phyloP scores from a whole-genome alignment of 1,140 invertebrate species.

The Heterodera schachtii region DNA sequence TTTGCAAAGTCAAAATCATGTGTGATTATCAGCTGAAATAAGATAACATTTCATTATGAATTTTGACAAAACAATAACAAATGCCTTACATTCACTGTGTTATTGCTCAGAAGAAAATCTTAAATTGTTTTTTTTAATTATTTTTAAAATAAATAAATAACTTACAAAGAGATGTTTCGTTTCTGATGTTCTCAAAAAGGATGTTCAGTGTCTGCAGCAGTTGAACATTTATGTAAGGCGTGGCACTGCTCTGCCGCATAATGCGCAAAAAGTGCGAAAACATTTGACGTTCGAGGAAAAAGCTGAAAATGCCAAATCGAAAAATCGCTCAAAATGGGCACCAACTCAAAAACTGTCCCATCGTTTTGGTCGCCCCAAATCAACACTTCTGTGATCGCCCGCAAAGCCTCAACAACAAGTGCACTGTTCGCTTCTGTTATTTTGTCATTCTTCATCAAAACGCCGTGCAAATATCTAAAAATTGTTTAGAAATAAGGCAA shows the following conservation, averaged over 20 bases:
- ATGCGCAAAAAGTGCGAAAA: constrained; percentile 94
- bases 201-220: constrained; percentile 97
- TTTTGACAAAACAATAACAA: background rate
- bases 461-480: constrained; percentile 83
- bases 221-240: constrained; percentile 92
- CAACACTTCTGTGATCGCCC: constrained; percentile 90
- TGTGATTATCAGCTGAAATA: constrained; percentile 78
- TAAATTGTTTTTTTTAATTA: constrained; percentile 67
- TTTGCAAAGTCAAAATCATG: constrained; percentile 99
- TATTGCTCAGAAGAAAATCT: constrained; percentile 99
- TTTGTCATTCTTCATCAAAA: constrained; percentile 91
- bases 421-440: constrained; percentile 92
- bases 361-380: constrained; percentile 99
- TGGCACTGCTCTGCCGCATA: constrained; percentile 92
- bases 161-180: constrained; percentile 91
- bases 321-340: constrained; percentile 48
- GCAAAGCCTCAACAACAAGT: constrained; percentile 89
- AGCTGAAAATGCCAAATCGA: constrained; percentile 72
- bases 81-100: constrained; percentile 86
- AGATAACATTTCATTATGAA: background rate
- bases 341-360: constrained; percentile 97
- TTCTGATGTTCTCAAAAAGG: constrained; percentile 94
- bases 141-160: background rate
- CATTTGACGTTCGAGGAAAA: constrained; percentile 99
- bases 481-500: constrained; percentile 16